Evolutionary conservation across 2,888 invertebrate species (phyloP).

Genomic region (Cactoblastis cactorum): DNA sequence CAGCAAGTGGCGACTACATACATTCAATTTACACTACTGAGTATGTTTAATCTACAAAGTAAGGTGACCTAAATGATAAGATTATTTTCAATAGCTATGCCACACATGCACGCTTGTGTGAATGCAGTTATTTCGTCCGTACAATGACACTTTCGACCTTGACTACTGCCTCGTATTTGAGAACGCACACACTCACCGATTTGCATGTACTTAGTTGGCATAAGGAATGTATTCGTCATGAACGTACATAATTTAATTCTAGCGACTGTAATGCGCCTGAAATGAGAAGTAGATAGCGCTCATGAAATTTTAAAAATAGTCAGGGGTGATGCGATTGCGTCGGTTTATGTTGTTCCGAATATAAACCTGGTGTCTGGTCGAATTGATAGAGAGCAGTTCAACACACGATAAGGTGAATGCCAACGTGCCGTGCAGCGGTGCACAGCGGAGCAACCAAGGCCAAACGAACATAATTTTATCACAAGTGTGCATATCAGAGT

Average conservation of each 20-base stretch:
- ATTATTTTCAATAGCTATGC: slow-evolving; percentile 66
- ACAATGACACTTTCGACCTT: slow-evolving; percentile 79
- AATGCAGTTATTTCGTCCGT: slow-evolving; percentile 61
- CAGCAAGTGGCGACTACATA: slow-evolving; percentile 29
- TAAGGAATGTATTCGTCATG: slow-evolving; percentile 59
- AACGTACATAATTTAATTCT: slow-evolving; percentile 44
- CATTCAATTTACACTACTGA: slow-evolving; percentile 37
- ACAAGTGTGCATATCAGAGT: slow-evolving; percentile 30
- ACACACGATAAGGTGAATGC: slow-evolving; percentile 74
- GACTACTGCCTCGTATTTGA: slow-evolving; percentile 69
- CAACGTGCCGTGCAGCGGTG: slow-evolving; percentile 51
- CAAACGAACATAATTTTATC: slow-evolving; percentile 49
- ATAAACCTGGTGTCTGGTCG: slow-evolving; percentile 36
- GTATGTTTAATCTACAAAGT: slow-evolving; percentile 67
- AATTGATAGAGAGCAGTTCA: slow-evolving; percentile 64
- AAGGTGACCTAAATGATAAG: slow-evolving; percentile 80
- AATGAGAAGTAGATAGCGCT: slow-evolving; percentile 33
- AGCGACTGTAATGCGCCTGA: slow-evolving; percentile 47
- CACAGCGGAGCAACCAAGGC: slow-evolving; percentile 59
- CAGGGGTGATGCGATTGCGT: slow-evolving; percentile 24
- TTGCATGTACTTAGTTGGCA: slow-evolving; percentile 22
- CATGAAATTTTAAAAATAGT: slow-evolving; percentile 24
- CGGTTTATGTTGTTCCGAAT: slow-evolving; percentile 32
- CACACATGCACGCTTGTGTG: slow-evolving; percentile 43
- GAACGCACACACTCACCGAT: slow-evolving; percentile 32